Conservation (phyloP, 2,113 vertebrate species). For the Carollia perspicillata region DNA sequence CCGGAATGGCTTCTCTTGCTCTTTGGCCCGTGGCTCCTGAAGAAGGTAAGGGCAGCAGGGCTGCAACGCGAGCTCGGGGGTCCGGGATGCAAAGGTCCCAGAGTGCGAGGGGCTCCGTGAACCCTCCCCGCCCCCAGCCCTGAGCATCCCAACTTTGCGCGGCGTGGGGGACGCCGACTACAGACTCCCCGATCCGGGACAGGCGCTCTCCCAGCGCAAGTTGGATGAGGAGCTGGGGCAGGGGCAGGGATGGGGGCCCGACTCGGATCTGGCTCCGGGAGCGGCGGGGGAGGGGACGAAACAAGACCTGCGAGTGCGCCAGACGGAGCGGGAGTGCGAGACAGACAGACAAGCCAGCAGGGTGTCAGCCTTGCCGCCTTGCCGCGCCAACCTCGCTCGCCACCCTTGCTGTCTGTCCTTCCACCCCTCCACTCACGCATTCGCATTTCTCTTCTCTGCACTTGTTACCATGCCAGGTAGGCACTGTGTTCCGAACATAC, state of each 20-base stretch:
- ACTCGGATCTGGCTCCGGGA: neutral
- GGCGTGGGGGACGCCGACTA: conserved; percentile 28
- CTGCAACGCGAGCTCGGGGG: neutral
- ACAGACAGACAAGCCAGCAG: conserved; percentile 70
- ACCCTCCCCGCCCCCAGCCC: conserved; percentile 33
- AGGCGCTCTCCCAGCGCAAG: conserved; percentile 44
- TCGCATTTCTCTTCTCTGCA: conserved; percentile 32
- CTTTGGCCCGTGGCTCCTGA: conserved; percentile 70
- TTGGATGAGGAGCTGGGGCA: conserved; percentile 39
- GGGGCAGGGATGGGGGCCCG: neutral
- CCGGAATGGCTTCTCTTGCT: conserved; percentile 71
- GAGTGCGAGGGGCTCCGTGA: neutral
- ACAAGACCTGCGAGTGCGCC: conserved; percentile 67
- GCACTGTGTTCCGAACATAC: neutral
- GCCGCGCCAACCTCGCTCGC: conserved; percentile 44
- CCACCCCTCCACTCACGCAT: conserved; percentile 28
- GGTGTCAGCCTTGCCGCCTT: conserved; percentile 54
- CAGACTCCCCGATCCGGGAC: conserved; percentile 39
- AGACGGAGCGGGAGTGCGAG: conserved; percentile 74
- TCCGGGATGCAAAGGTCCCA: neutral
- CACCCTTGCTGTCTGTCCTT: conserved; percentile 55
- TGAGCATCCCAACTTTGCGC: conserved; percentile 64
- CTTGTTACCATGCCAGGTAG: conserved; percentile 63
- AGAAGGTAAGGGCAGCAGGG: conserved; percentile 66
- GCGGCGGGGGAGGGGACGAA: conserved; percentile 61